Percentiles rank a stretch among this genome's conserved stretches.
Evolutionary conservation across 2,113 vertebrate genomes (phyloP).

Genomic region (Herpailurus yagouaroundi): DNA sequence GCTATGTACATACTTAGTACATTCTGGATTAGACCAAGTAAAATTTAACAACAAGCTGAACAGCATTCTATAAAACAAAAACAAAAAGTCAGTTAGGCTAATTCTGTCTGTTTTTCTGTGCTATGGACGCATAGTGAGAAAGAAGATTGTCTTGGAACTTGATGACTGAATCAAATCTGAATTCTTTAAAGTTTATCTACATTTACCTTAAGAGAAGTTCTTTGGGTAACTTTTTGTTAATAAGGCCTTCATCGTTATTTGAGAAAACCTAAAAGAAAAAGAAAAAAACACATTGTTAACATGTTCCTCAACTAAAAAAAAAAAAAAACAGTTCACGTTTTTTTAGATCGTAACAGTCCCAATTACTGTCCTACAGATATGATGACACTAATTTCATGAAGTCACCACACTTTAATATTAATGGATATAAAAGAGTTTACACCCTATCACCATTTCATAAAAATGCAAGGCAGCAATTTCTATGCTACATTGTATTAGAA

Average conservation of each 20-base stretch:
- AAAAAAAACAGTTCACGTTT: neutral
- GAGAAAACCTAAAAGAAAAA: conserved; percentile 92
- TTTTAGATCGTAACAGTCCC: neutral
- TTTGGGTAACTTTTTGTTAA: conserved; percentile 98
- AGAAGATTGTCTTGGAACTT: conserved; percentile 29
- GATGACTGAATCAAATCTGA: conserved; percentile 36
- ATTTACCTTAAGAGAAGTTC: conserved; percentile 96
- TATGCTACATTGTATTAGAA: neutral
- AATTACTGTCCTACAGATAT: neutral
- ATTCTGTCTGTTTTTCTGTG: conserved; percentile 62
- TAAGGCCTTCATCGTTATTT: conserved; percentile 96
- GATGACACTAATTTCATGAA: conserved; percentile 18
- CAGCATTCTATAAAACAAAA: conserved; percentile 76
- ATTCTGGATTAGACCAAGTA: conserved; percentile 73
- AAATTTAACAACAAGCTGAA: conserved; percentile 72
- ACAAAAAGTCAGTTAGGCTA: conserved; percentile 61
- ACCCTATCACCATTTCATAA: neutral
- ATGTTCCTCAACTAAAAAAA: neutral
- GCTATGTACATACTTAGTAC: conserved; percentile 70
- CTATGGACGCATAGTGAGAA: conserved; percentile 63
- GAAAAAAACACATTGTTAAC: conserved; percentile 10
- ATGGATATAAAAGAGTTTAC: neutral
- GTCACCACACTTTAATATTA: neutral
- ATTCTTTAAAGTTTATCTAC: neutral
- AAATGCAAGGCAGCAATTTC: neutral